Percentiles rank a stretch among this genome's conserved stretches.
These are phyloP conservation scores for Mercenaria mercenaria DNA, from an alignment of 1,140 invertebrate species.

Conservation along the genomic window DNA sequence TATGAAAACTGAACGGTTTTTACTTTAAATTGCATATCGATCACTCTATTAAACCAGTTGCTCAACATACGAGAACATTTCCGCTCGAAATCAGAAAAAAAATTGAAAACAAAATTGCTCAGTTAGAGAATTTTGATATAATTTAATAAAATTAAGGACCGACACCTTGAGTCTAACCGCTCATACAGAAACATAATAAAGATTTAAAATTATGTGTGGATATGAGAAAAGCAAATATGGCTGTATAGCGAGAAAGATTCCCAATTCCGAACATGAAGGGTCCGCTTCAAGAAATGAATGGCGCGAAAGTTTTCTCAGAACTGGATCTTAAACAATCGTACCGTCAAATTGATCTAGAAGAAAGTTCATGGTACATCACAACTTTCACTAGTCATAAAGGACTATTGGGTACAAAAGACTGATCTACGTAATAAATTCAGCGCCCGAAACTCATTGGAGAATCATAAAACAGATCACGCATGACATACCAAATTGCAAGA, in stretches of 20 bases:
- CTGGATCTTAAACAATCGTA: slow-evolving; percentile 62
- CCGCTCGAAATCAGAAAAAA: slow-evolving; percentile 49
- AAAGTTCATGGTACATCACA: no score
- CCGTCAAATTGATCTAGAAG: no score
- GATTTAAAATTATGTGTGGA: slow-evolving; percentile 77
- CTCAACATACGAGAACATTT: slow-evolving; percentile 47
- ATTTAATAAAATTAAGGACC: slow-evolving; percentile 67
- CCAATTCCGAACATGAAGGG: slow-evolving; percentile 78
- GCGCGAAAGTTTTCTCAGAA: slow-evolving; percentile 60
- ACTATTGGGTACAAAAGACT: no score
- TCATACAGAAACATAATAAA: slow-evolving; percentile 58
- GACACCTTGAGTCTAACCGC: slow-evolving; percentile 60
- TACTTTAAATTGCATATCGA: slow-evolving; percentile 69
- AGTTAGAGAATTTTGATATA: slow-evolving; percentile 57
- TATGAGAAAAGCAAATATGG: slow-evolving; percentile 72
- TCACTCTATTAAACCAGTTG: slow-evolving; percentile 53
- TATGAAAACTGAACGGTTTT: no score
- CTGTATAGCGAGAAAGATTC: slow-evolving; percentile 72
- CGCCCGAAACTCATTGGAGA: slow-evolving; percentile 70
- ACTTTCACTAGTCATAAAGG: no score
- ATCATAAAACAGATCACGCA: slow-evolving; percentile 65
- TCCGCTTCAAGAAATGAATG: slow-evolving; percentile 71
- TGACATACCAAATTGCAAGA: no score
- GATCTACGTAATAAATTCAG: no score
- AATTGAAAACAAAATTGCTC: slow-evolving; percentile 52